Evolutionary conservation across 92 coral and sea anemone genomes (phyloP).

Genomic region (Blastomussa wellsi): DNA sequence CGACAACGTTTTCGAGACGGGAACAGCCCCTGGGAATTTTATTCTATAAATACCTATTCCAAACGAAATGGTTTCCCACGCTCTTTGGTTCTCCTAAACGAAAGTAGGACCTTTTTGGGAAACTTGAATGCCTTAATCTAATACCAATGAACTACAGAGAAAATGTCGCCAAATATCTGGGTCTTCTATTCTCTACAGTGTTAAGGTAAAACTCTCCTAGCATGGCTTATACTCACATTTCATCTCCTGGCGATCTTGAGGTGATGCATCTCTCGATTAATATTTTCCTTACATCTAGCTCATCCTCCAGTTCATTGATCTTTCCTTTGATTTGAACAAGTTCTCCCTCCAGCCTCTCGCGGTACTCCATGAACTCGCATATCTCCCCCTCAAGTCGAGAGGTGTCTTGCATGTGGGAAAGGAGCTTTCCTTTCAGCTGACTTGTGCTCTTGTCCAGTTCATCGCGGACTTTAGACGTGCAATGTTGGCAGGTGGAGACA

Average conservation of each 20-base stretch:
- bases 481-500: conserved; percentile 65
- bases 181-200: neutral
- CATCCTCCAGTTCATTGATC: conserved; percentile 77
- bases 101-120: too few species aligned
- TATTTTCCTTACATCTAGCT: conserved; percentile 50
- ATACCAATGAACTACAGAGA: too few species aligned
- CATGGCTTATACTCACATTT: conserved; percentile 4
- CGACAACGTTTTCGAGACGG: too few species aligned
- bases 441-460: conserved; percentile 67
- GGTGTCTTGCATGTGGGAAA: conserved; percentile 85
- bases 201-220: neutral
- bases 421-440: conserved; percentile 66
- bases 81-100: too few species aligned
- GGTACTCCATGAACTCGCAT: conserved; percentile 77
- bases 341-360: conserved; percentile 82
- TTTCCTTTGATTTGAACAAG: conserved; percentile 70
- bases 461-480: conserved; percentile 59
- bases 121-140: too few species aligned
- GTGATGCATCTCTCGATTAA: conserved; percentile 39
- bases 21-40: too few species aligned
- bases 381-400: conserved; percentile 82
- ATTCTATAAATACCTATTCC: too few species aligned
- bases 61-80: too few species aligned
- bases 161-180: too few species aligned
- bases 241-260: neutral